A percentile compares a stretch with the other conserved stretches of the same genome.
phyloP scores from a whole-genome alignment of 2,888 invertebrate species.

The Furcula furcula region DNA sequence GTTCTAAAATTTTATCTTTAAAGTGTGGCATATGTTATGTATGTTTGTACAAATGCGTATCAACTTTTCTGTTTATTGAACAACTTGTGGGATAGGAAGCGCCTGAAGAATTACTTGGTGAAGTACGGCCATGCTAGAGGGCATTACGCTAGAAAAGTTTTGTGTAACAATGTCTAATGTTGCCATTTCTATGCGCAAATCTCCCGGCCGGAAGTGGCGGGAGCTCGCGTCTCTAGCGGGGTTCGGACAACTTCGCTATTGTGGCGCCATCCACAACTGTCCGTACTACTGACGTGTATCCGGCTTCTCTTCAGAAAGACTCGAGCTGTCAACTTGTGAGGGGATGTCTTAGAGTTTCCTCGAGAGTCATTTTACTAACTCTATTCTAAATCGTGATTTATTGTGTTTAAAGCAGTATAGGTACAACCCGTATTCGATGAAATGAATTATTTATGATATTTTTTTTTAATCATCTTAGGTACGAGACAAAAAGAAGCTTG shows the following conservation, averaged over 20 bases:
- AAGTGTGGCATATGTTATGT: too few species aligned
- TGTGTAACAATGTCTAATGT: conserved; percentile 76
- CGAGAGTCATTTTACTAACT: conserved; percentile 72
- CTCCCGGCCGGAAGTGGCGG: conserved; percentile 62
- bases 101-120: conserved; percentile 56
- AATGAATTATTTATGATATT: too few species aligned
- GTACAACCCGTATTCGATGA: too few species aligned
- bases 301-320: conserved; percentile 78
- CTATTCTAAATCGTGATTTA: conserved; percentile 61
- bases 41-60: conserved; percentile 25
- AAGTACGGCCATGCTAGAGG: conserved; percentile 60
- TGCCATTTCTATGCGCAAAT: conserved; percentile 78
- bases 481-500: too few species aligned
- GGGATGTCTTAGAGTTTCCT: conserved; percentile 69
- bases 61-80: conserved; percentile 55
- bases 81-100: conserved; percentile 58
- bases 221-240: conserved; percentile 48
- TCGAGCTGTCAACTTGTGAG: conserved; percentile 70
- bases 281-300: conserved; percentile 72
- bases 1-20: too few species aligned
- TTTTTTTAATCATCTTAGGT: too few species aligned
- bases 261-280: conserved; percentile 77
- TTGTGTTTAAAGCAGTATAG: too few species aligned
- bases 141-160: conserved; percentile 74
- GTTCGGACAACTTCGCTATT: conserved; percentile 64